These are phyloP conservation scores for Poecilia velifera DNA, from an alignment of 2,797 vertebrate species.

Conservation along the genomic window DNA sequence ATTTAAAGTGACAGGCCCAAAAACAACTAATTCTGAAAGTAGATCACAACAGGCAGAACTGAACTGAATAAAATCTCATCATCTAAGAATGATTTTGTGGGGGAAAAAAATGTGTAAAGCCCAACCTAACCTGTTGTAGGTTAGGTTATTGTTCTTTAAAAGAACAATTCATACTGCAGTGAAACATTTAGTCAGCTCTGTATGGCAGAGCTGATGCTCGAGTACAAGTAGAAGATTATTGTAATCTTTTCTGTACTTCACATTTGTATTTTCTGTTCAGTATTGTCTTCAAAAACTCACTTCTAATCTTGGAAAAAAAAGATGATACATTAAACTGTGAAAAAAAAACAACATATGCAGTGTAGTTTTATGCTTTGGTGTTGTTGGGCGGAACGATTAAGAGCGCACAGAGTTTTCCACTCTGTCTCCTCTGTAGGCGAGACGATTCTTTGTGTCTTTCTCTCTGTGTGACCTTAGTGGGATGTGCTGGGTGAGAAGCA, in stretches of 20 bases:
- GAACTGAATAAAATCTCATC: too few species aligned
- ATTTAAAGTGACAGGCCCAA: too few species aligned
- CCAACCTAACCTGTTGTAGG: too few species aligned
- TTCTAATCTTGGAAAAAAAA: background rate
- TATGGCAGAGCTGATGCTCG: background rate
- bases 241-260: background rate
- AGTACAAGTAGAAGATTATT: background rate
- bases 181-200: background rate
- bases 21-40: too few species aligned
- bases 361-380: constrained; percentile 24
- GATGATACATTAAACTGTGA: constrained; percentile 3
- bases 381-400: constrained; percentile 21
- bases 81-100: too few species aligned
- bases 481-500: constrained; percentile 37
- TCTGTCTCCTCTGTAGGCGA: constrained; percentile 50
- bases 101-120: too few species aligned
- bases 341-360: background rate
- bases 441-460: constrained; percentile 38
- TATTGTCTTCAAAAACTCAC: background rate
- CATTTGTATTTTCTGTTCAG: background rate
- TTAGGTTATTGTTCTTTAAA: background rate
- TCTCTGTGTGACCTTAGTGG: constrained; percentile 48
- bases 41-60: too few species aligned
- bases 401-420: constrained; percentile 10
- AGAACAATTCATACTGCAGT: background rate